Conservation (phyloP, 2,797 vertebrate species). For the Dermochelys coriacea region DNA sequence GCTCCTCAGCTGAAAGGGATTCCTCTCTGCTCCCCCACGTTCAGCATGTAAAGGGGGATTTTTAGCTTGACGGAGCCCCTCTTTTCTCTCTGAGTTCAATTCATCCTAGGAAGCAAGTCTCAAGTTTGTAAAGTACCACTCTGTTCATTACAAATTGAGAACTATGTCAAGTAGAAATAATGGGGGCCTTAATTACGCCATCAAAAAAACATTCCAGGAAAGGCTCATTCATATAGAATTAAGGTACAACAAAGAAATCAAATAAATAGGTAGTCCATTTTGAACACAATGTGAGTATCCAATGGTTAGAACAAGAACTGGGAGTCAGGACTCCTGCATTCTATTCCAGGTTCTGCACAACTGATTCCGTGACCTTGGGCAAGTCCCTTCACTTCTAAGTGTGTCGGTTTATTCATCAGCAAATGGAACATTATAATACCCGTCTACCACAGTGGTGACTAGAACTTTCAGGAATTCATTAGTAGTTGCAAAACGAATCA, state of each 20-base stretch:
- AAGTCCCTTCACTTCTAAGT: constrained; percentile 23
- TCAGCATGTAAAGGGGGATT: neutral
- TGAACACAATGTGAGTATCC: constrained; percentile 25
- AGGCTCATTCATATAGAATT: neutral
- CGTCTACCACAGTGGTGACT: neutral
- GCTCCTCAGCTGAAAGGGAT: neutral
- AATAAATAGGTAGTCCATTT: constrained; percentile 14
- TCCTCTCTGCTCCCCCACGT: neutral
- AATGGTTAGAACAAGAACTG: neutral
- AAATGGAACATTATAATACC: constrained; percentile 45
- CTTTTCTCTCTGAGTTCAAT: neutral
- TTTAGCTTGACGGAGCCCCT: neutral
- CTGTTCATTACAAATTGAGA: constrained; percentile 24
- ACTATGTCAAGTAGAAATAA: constrained; percentile 8
- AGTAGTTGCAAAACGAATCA: neutral
- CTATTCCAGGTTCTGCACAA: neutral
- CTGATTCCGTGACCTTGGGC: neutral
- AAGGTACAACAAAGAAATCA: constrained; percentile 2
- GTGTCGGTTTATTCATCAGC: neutral
- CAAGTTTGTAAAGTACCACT: neutral
- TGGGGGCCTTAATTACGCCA: neutral
- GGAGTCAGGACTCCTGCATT: neutral
- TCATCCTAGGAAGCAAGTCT: neutral
- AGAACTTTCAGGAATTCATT: neutral
- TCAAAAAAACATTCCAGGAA: neutral